A percentile compares a stretch with the other conserved stretches of the same genome.
Evolutionary conservation across 1,140 invertebrate genomes (phyloP).

Genomic region (Drosophila pectinifera): DNA sequence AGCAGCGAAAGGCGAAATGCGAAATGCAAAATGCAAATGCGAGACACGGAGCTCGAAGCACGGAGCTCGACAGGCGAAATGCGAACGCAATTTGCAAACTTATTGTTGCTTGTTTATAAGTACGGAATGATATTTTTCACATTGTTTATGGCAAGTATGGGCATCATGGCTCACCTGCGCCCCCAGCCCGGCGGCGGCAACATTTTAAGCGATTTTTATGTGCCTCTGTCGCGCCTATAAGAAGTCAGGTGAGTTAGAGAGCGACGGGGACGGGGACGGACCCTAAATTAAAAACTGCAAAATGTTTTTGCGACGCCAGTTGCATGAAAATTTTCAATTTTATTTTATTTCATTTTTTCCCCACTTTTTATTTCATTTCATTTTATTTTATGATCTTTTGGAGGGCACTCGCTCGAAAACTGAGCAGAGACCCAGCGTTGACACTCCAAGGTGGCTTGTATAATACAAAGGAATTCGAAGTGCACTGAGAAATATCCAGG

Average conservation of each 20-base stretch:
- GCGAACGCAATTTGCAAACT: constrained; percentile 75
- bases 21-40: constrained; percentile 26
- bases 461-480: constrained; percentile 19
- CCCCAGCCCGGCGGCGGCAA: constrained; percentile 8
- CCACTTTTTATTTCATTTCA: constrained; percentile 27
- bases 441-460: constrained; percentile 57
- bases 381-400: constrained; percentile 53
- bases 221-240: constrained; percentile 54
- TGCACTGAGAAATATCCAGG: constrained; percentile 7
- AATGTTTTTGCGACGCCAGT: constrained; percentile 60
- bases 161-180: constrained; percentile 42
- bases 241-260: constrained; percentile 45
- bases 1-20: constrained; percentile 21
- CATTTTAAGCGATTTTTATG: constrained; percentile 63
- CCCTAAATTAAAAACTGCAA: constrained; percentile 57
- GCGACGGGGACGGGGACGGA: background rate
- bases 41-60: constrained; percentile 44
- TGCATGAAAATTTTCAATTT: constrained; percentile 69
- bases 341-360: constrained; percentile 20
- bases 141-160: constrained; percentile 76
- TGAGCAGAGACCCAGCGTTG: constrained; percentile 30
- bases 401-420: constrained; percentile 48
- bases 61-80: constrained; percentile 56
- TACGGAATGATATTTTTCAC: constrained; percentile 73
- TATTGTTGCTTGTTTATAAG: constrained; percentile 74